Evolutionary conservation across 2,888 invertebrate genomes (phyloP).

Genomic region (Dasysyrphus albostriatus): DNA sequence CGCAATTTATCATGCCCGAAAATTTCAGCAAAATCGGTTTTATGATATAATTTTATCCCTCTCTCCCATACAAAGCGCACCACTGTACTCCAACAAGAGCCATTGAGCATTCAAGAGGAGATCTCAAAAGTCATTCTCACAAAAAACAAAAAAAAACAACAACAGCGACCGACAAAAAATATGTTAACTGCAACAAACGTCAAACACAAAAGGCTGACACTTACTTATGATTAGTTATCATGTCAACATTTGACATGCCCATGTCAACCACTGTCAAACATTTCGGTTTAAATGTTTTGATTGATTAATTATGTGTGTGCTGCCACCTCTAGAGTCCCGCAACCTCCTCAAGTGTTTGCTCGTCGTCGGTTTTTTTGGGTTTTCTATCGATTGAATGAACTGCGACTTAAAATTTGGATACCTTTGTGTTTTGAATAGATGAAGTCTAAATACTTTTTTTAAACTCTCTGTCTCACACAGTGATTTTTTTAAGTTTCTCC

Average conservation of each 20-base stretch:
- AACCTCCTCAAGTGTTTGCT: neutral
- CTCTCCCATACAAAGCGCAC: too few relatives aligned
- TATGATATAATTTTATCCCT: too few relatives aligned
- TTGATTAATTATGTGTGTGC: conserved; percentile 73
- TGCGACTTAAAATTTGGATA: conserved; percentile 17
- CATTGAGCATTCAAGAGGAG: conserved; percentile 33
- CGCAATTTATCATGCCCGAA: too few relatives aligned
- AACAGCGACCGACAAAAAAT: conserved; percentile 24
- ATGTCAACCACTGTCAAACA: conserved; percentile 76
- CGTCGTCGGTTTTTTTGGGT: neutral
- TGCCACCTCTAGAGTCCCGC: conserved; percentile 26
- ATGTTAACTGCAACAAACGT: conserved; percentile 60
- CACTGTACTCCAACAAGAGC: neutral
- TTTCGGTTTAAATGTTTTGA: conserved; percentile 72
- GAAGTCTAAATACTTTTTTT: conserved; percentile 42
- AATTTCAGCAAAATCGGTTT: too few relatives aligned
- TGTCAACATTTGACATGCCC: conserved; percentile 74
- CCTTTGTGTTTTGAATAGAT: conserved; percentile 53
- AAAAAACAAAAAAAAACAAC: neutral
- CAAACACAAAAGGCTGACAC: conserved; percentile 73
- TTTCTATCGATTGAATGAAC: conserved; percentile 24
- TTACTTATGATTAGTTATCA: conserved; percentile 76
- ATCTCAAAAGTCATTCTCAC: conserved; percentile 26
- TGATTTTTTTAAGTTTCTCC: conserved; percentile 27
- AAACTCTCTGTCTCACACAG: conserved; percentile 21